Percentiles rank a stretch among this genome's conserved stretches.
These are phyloP conservation scores for Serranus cabrilla DNA, from an alignment of 2,797 vertebrate species.

Conservation along the genomic window DNA sequence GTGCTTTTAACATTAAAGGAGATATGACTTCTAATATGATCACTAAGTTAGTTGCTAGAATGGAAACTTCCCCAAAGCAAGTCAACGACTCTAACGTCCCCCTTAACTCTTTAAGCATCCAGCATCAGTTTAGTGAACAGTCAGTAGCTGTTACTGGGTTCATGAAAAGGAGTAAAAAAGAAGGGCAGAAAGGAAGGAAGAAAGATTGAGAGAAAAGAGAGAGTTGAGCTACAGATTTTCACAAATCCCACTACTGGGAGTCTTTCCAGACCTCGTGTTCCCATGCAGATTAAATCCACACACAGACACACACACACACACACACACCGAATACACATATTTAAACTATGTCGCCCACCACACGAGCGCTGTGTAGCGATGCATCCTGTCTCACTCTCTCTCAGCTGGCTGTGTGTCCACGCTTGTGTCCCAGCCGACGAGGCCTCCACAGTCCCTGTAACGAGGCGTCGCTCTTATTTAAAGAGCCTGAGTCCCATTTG, in stretches of 20 bases:
- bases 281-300: constrained; percentile 71
- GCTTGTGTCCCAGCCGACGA: constrained; percentile 28
- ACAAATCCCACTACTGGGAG: constrained; percentile 76
- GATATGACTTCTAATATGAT: no score
- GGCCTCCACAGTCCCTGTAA: constrained; percentile 40
- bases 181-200: constrained; percentile 10
- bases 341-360: constrained; percentile 46
- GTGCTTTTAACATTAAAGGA: no score
- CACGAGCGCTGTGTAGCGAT: constrained; percentile 24
- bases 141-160: constrained; percentile 36
- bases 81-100: not conserved
- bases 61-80: not conserved
- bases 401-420: constrained; percentile 14
- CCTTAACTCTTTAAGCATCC: not conserved
- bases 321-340: constrained; percentile 34
- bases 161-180: constrained; percentile 11
- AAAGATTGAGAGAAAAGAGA: constrained; percentile 43
- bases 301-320: constrained; percentile 26
- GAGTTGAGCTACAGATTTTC: constrained; percentile 71
- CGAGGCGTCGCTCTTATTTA: constrained; percentile 62
- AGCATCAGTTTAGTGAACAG: not conserved
- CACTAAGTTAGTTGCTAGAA: not conserved
- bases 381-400: constrained; percentile 34
- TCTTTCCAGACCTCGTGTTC: constrained; percentile 74
- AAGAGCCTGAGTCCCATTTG: constrained; percentile 39